phyloP scores from a whole-genome alignment of 2,797 vertebrate genomes.

The Phrynocephalus forsythii region DNA sequence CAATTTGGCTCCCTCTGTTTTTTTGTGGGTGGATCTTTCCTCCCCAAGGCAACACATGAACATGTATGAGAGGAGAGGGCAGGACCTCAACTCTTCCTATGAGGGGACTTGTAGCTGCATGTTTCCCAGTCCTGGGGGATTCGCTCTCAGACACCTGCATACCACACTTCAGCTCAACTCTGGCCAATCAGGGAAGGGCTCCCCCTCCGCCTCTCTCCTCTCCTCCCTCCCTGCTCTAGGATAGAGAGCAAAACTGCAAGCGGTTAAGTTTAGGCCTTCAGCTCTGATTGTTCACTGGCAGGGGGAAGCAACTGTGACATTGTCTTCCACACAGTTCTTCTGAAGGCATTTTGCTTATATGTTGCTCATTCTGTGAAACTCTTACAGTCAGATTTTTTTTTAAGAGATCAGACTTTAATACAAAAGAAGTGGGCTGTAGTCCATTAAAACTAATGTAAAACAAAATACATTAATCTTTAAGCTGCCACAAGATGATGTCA shows the following conservation, averaged over 20 bases:
- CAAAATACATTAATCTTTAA: no score
- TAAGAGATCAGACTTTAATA: no score
- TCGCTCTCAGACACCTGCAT: constrained; percentile 60
- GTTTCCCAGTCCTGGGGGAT: constrained; percentile 59
- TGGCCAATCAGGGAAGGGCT: constrained; percentile 47
- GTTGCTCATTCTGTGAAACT: no score
- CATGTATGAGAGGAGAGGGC: constrained; percentile 48
- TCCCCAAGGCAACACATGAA: constrained; percentile 63
- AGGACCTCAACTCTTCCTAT: constrained; percentile 64
- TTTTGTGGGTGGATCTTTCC: constrained; percentile 64
- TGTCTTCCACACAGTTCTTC: no score
- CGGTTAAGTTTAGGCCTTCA: no score
- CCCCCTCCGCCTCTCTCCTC: neutral
- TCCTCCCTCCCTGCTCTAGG: neutral
- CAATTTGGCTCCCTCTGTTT: constrained; percentile 66
- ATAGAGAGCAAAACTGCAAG: constrained; percentile 44
- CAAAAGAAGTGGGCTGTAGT: no score
- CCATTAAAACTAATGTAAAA: no score
- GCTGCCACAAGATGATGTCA: no score
- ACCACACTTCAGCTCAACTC: constrained; percentile 53
- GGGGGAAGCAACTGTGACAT: no score
- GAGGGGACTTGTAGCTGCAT: constrained; percentile 51
- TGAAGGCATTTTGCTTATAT: no score
- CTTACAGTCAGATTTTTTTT: no score
- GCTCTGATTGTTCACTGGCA: no score